Evolutionary conservation across 2,888 invertebrate genomes (phyloP).

Genomic region (Plagodis dolabraria): DNA sequence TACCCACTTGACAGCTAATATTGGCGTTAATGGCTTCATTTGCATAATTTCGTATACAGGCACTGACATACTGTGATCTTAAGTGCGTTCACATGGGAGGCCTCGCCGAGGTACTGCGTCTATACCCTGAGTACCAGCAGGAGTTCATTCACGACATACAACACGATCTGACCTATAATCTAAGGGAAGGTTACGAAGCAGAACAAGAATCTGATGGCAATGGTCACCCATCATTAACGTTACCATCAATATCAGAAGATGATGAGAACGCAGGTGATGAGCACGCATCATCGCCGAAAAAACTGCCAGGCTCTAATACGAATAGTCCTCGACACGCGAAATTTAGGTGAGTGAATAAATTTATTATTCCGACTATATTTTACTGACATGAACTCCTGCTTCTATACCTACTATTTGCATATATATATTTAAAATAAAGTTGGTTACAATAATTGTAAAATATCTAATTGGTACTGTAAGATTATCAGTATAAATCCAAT

Average conservation of each 20-base stretch:
- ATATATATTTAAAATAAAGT: too few species aligned
- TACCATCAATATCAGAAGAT: slow-evolving; percentile 97
- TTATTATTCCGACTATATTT: too few species aligned
- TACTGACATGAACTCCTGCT: too few species aligned
- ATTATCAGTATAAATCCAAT: too few species aligned
- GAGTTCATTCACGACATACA: slow-evolving; percentile 97
- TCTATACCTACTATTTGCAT: too few species aligned
- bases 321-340: slow-evolving; percentile 89
- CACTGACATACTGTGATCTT: slow-evolving; percentile 97
- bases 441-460: too few species aligned
- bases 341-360: slow-evolving; percentile 66
- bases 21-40: slow-evolving; percentile 22
- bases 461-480: too few species aligned
- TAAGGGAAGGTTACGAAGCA: slow-evolving; percentile 96
- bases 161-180: slow-evolving; percentile 97
- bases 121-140: slow-evolving; percentile 97
- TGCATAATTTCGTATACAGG: slow-evolving; percentile 73
- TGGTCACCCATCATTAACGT: slow-evolving; percentile 91
- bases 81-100: slow-evolving; percentile 97
- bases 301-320: slow-evolving; percentile 83
- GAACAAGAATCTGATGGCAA: slow-evolving; percentile 92
- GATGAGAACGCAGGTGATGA: slow-evolving; percentile 95
- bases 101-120: slow-evolving; percentile 93
- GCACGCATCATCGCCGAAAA: slow-evolving; percentile 87
- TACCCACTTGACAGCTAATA: slow-evolving; percentile 3